A percentile compares a stretch with the other conserved stretches of the same genome.
Evolutionary conservation across 2,113 vertebrate species (phyloP).

Genomic region (Corydoras maculifer): DNA sequence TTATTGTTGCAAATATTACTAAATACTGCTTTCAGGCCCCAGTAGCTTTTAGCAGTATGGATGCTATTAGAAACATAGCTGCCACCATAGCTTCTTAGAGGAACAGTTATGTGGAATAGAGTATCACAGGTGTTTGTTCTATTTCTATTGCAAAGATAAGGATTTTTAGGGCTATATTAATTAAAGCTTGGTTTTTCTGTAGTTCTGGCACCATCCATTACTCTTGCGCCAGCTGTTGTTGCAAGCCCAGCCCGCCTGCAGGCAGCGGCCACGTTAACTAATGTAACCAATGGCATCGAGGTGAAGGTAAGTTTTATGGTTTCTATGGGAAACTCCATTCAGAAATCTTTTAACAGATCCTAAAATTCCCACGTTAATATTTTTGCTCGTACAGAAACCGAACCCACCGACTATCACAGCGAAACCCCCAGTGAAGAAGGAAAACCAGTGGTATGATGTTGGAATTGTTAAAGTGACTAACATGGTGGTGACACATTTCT

Average conservation of each 20-base stretch:
- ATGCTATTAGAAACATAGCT: no score
- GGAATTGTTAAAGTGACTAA: constrained; percentile 75
- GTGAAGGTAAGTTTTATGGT: constrained; percentile 54
- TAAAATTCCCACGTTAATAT: no score
- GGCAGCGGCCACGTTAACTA: constrained; percentile 64
- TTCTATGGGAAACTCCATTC: no score
- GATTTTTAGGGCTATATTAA: no score
- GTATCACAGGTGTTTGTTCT: no score
- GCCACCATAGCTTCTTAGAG: no score
- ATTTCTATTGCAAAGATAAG: no score
- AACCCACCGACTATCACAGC: constrained; percentile 57
- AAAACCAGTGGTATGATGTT: constrained; percentile 77
- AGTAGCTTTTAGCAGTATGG: no score
- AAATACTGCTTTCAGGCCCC: no score
- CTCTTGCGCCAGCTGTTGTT: constrained; percentile 61
- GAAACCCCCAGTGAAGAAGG: constrained; percentile 70
- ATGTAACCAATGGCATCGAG: constrained; percentile 74
- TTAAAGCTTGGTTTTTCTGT: not conserved
- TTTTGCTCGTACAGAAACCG: constrained; percentile 54
- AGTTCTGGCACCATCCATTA: constrained; percentile 70
- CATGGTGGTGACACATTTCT: constrained; percentile 74
- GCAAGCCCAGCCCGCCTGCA: constrained; percentile 71
- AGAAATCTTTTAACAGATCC: no score
- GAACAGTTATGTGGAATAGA: no score
- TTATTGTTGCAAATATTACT: no score